Evolutionary conservation across 1,140 invertebrate species (phyloP), one percentile per base, ranked within the genome.

Genomic region (Cydia pomonella): DNA sequence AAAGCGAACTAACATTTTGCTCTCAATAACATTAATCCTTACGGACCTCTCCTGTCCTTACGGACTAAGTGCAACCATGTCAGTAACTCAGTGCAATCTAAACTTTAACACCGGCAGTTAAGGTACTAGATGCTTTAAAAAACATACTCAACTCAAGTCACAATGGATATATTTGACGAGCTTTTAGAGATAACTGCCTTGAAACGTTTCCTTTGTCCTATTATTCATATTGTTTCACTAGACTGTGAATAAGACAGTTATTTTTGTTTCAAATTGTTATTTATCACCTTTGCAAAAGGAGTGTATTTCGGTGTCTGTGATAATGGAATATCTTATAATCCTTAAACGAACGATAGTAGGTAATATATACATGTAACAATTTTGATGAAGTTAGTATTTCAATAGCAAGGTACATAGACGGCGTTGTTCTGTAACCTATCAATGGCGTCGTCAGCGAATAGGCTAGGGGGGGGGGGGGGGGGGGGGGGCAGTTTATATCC

Each of bases 171-270:
- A 89, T 88, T 87, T 87, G 86, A 89, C 81, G 79, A 87, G 85
- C 85, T 87, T 88, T 88, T 82, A 85, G 81, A 88, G 88, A 88
- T 88, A 87, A 86, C 84, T 86, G 84, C 79, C 82, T 87, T 80
- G 80, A 88, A 90, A 86, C 81, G 82, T 84, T 89, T 88, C 80
- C 82, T 87, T 88, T 90, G 87, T 89, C 79, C 79, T 83, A 83
- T 88, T 87, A 87, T 87, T 87, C 84, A 87, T 66, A 66, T 85
- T 87, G 86, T 87, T 87, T 87, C 78, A 75, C 71, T 75, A 79
- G 80, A 84, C 82, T 82, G 77, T 82, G 81, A 87, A 82, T 82
- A 79, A 63, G 59, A 71, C 73, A 72, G 74, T 78, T 74, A 64
- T 82, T 77, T 80, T 76, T 73, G 74, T 76, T 81, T 76, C 38